These are phyloP conservation scores for Melanerpes formicivorus DNA, from an alignment of 2,113 vertebrate species.

Conservation along the genomic window DNA sequence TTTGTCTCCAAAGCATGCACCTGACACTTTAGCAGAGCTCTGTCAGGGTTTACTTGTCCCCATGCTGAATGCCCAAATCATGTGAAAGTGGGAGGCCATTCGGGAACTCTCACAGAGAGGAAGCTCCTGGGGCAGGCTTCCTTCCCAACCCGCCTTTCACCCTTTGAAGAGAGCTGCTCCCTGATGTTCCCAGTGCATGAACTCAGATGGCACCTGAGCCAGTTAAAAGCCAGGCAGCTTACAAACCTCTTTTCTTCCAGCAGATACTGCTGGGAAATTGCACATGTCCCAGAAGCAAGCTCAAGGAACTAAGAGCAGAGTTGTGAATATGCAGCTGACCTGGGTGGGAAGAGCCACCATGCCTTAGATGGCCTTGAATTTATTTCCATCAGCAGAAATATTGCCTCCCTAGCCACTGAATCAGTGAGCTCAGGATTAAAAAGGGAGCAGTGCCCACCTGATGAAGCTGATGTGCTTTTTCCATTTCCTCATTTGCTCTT, in stretches of 20 bases:
- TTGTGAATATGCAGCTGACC: background rate
- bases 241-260: background rate
- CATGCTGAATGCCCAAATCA: background rate
- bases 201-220: background rate
- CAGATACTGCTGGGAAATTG: background rate
- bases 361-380: background rate
- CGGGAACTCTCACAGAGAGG: background rate
- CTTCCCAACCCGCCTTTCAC: background rate
- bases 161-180: conserved; percentile 2
- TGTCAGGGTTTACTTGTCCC: background rate
- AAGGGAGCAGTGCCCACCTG: background rate
- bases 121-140: background rate
- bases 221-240: background rate
- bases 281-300: background rate
- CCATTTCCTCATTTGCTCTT: background rate
- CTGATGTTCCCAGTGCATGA: background rate
- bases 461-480: background rate
- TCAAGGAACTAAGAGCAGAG: background rate
- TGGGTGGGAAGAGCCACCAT: background rate
- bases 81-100: background rate
- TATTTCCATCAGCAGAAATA: conserved; percentile 2
- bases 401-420: background rate
- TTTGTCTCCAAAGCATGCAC: background rate
- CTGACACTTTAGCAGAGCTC: conserved; percentile 7
- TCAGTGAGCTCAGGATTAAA: background rate